phyloP scores from a whole-genome alignment of 2,113 vertebrate genomes.

The Indicator maculatus region DNA sequence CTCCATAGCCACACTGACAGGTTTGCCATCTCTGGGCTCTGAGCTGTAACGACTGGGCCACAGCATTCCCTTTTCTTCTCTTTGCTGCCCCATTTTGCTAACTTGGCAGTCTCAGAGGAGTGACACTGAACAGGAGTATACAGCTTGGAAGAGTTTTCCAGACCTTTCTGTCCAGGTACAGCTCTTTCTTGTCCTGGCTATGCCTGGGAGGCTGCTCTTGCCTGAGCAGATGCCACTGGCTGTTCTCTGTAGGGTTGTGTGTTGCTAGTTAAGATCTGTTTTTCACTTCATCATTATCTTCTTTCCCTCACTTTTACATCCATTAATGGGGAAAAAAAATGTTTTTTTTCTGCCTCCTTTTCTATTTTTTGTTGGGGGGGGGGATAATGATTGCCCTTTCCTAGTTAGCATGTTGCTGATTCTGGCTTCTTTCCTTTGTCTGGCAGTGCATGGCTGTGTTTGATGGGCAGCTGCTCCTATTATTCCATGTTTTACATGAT shows the following conservation, averaged over 20 bases:
- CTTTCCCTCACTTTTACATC: neutral
- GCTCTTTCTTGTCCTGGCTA: neutral
- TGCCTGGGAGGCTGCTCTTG: neutral
- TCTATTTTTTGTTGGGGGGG: neutral
- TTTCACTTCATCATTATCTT: neutral
- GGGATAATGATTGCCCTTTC: neutral
- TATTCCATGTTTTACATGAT: neutral
- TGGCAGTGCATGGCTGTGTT: neutral
- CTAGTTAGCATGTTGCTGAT: neutral
- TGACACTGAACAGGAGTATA: neutral
- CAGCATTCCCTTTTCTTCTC: neutral
- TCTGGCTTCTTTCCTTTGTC: neutral
- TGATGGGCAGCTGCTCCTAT: neutral
- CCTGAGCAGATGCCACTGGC: accelerated
- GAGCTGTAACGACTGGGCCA: neutral
- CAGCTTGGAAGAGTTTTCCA: neutral
- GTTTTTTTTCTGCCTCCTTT: neutral
- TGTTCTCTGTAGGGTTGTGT: neutral
- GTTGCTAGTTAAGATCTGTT: neutral
- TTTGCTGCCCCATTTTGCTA: neutral
- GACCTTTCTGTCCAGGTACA: neutral
- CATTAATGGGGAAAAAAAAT: neutral
- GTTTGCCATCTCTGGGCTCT: neutral
- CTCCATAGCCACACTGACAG: neutral
- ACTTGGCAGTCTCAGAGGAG: accelerated